These are phyloP conservation scores for Maccullochella peelii DNA, from an alignment of 2,113 vertebrate species.

Conservation along the genomic window DNA sequence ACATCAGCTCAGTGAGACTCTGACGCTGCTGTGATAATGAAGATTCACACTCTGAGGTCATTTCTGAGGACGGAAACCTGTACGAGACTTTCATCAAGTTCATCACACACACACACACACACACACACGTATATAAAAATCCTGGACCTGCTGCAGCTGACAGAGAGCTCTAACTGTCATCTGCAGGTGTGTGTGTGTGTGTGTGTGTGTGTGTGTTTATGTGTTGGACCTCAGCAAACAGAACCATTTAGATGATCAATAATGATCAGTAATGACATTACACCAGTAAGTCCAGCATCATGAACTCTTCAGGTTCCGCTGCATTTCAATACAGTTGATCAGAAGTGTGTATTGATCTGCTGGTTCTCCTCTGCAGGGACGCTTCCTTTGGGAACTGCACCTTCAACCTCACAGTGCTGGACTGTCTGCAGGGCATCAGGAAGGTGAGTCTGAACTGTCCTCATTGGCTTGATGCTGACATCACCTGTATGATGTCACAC, in stretches of 20 bases:
- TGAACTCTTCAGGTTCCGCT: neutral
- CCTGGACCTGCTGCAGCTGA: slow-evolving; percentile 2
- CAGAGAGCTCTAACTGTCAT: neutral
- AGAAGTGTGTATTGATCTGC: neutral
- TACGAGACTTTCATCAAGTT: no score
- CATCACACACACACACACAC: no score
- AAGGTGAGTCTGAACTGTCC: slow-evolving; percentile 86
- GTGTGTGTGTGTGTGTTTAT: no score
- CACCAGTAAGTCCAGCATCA: no score
- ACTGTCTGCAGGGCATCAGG: slow-evolving; percentile 95
- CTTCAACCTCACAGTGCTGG: slow-evolving; percentile 93
- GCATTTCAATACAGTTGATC: neutral
- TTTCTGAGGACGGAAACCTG: no score
- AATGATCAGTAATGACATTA: neutral
- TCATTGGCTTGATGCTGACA: slow-evolving; percentile 9
- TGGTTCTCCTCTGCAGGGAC: slow-evolving; percentile 84
- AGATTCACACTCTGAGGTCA: no score
- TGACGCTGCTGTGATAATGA: no score
- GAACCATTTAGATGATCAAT: neutral
- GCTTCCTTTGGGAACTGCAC: slow-evolving; percentile 96
- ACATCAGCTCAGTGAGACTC: no score
- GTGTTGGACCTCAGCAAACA: neutral
- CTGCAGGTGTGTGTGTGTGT: slow-evolving; percentile 13
- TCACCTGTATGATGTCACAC: neutral
- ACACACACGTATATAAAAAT: no score